phyloP scores from a whole-genome alignment of 2,888 invertebrate species.

The Polymixis lichenea region DNA sequence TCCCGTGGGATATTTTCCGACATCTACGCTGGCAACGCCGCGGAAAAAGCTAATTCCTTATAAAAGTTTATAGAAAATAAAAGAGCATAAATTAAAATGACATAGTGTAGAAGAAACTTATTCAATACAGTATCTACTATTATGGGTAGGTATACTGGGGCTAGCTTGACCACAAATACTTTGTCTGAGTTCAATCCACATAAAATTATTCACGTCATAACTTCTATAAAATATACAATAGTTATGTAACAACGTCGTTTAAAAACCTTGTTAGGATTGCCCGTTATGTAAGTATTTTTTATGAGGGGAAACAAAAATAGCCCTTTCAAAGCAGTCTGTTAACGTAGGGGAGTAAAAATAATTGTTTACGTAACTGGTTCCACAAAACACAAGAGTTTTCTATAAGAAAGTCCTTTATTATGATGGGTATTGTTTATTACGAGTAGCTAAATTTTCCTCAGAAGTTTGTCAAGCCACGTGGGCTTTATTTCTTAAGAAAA shows the following conservation, averaged over 20 bases:
- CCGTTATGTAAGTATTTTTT: not conserved
- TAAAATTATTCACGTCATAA: too few relatives aligned
- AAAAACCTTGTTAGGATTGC: not conserved
- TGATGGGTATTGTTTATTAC: not conserved
- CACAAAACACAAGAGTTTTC: not conserved
- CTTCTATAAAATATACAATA: not conserved
- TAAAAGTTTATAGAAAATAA: not conserved
- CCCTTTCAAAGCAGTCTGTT: not conserved
- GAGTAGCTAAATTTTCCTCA: not conserved
- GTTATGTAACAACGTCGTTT: conserved; percentile 1
- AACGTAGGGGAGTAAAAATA: not conserved
- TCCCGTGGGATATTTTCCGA: not conserved
- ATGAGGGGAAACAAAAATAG: not conserved
- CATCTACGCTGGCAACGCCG: too few relatives aligned
- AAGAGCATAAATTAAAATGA: not conserved
- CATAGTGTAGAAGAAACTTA: not conserved
- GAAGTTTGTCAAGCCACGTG: not conserved
- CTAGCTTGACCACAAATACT: too few relatives aligned
- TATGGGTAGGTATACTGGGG: too few relatives aligned
- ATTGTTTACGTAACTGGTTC: not conserved
- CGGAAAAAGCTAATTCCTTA: not conserved
- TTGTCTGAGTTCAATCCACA: not conserved
- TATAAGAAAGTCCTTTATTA: not conserved
- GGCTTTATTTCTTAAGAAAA: not conserved
- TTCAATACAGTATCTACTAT: not conserved